Conservation (phyloP, 2,113 vertebrate genomes). For the Pteronura brasiliensis region DNA sequence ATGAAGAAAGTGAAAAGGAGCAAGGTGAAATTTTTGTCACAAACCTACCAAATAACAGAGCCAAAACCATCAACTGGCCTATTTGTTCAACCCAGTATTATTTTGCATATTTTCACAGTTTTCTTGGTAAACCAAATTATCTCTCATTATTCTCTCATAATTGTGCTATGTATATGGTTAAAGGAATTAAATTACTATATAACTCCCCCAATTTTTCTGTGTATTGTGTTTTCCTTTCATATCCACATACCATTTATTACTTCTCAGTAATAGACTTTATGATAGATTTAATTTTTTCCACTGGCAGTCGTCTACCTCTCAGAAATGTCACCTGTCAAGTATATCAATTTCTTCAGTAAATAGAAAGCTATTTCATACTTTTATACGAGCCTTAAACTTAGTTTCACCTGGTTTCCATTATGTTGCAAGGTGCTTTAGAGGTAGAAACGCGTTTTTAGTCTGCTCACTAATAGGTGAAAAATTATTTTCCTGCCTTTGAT, state of each 20-base stretch:
- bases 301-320: slow-evolving; percentile 6
- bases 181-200: neutral
- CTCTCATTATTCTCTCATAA: neutral
- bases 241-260: neutral
- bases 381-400: slow-evolving; percentile 42
- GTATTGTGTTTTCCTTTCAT: neutral
- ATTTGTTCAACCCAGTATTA: neutral
- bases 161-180: neutral
- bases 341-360: slow-evolving; percentile 47
- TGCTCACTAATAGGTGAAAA: slow-evolving; percentile 28
- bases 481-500: slow-evolving; percentile 20
- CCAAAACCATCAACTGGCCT: neutral
- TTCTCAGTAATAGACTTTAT: neutral
- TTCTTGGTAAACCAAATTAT: neutral
- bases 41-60: neutral
- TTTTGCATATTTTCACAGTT: neutral
- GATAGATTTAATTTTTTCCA: slow-evolving; percentile 28
- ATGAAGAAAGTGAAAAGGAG: neutral
- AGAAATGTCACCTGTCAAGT: slow-evolving; percentile 44
- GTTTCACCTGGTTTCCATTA: slow-evolving; percentile 53
- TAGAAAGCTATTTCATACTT: slow-evolving; percentile 47
- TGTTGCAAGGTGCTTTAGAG: slow-evolving; percentile 38
- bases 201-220: neutral
- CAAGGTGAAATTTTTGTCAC: neutral
- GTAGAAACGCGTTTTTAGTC: slow-evolving; percentile 24